phyloP scores from a whole-genome alignment of 2,888 invertebrate species.

The Rhagophthalmus giganteus region DNA sequence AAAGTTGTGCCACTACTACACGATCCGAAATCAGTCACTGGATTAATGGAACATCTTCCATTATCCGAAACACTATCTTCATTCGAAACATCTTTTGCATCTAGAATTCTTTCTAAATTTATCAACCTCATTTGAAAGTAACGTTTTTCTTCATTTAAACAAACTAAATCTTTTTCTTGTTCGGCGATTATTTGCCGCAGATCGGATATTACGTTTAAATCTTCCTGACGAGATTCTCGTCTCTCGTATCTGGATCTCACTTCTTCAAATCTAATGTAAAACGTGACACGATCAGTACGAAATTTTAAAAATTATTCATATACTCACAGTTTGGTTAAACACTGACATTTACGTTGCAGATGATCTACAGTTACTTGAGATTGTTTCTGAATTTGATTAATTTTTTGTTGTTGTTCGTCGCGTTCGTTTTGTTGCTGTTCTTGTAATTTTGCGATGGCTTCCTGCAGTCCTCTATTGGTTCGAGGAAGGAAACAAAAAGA shows the following conservation, averaged over 20 bases:
- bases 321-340: constrained; percentile 66
- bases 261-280: constrained; percentile 64
- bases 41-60: constrained; percentile 4
- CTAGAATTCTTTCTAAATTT: constrained; percentile 37
- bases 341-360: constrained; percentile 63
- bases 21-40: constrained; percentile 3
- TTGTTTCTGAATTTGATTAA: constrained; percentile 57
- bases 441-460: constrained; percentile 47
- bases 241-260: constrained; percentile 62
- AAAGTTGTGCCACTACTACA: neutral
- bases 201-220: constrained; percentile 60
- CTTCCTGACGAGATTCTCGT: constrained; percentile 61
- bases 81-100: constrained; percentile 1
- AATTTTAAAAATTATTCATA: no score
- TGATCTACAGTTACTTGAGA: constrained; percentile 61
- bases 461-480: constrained; percentile 56
- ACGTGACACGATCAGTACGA: no score
- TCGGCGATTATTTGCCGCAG: constrained; percentile 61
- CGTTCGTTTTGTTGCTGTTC: constrained; percentile 49
- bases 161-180: constrained; percentile 61
- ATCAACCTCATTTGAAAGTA: constrained; percentile 61
- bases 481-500: constrained; percentile 38
- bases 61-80: constrained; percentile 9
- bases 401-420: constrained; percentile 46
- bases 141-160: constrained; percentile 61